Percentiles rank a stretch among this genome's conserved stretches.
Conservation (phyloP, 2,797 vertebrate genomes). For the Macropus fuliginosus region DNA sequence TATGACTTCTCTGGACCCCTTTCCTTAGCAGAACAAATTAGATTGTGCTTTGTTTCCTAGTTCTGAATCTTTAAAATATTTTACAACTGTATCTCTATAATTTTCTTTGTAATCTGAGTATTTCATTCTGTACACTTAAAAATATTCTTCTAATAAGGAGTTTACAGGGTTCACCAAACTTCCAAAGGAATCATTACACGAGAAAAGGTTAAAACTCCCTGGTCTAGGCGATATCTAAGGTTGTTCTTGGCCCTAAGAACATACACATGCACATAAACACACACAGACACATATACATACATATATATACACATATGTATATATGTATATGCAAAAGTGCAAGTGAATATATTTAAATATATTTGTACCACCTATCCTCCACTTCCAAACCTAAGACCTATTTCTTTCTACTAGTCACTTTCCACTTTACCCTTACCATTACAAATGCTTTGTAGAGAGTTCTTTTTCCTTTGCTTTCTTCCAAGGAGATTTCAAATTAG, state of each 20-base stretch:
- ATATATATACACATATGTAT: too few relatives aligned
- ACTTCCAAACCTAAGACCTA: background rate
- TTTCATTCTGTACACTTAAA: background rate
- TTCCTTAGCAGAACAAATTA: background rate
- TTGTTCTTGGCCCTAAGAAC: background rate
- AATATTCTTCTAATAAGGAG: background rate
- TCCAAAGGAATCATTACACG: background rate
- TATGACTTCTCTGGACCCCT: background rate
- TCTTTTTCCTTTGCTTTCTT: background rate
- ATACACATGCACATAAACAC: too few relatives aligned
- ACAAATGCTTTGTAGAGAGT: background rate
- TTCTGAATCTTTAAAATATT: background rate
- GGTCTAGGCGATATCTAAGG: background rate
- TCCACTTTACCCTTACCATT: background rate
- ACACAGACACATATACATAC: too few relatives aligned
- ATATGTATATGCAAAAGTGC: background rate
- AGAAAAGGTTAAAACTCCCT: background rate
- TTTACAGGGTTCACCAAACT: background rate
- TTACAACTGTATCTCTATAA: background rate
- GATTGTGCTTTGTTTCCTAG: background rate
- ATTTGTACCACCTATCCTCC: background rate
- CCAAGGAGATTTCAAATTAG: background rate
- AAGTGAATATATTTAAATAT: background rate
- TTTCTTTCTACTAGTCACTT: background rate
- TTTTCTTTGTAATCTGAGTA: background rate